phyloP scores from a whole-genome alignment of 2,888 invertebrate species.

The Oligia strigilis region DNA sequence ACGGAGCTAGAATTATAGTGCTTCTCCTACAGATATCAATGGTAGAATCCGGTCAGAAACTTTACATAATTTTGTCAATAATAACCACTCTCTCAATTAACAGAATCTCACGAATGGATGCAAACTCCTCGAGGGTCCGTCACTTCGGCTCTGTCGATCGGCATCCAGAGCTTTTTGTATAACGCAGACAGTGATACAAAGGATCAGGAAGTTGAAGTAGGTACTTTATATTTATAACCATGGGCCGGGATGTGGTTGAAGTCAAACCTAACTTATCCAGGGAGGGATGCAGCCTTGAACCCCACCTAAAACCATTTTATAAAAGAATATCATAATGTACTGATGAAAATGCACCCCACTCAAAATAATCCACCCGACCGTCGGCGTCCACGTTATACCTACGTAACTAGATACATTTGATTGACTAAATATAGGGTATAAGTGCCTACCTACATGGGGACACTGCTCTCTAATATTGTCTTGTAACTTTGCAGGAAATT shows the following conservation, averaged over 20 bases:
- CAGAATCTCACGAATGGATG: slow-evolving; percentile 87
- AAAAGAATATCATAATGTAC: neutral
- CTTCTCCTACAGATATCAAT: no score
- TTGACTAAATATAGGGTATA: neutral
- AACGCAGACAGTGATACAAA: slow-evolving; percentile 77
- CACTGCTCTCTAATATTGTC: neutral
- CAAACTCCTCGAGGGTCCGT: slow-evolving; percentile 83
- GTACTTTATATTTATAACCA: neutral
- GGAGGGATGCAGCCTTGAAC: no score
- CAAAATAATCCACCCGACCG: neutral
- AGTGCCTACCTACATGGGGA: neutral
- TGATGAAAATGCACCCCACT: neutral
- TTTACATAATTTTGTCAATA: neutral
- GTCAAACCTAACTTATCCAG: neutral
- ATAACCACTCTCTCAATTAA: neutral
- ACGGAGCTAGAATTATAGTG: no score
- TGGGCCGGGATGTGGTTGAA: neutral
- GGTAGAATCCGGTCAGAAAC: neutral
- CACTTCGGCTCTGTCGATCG: slow-evolving; percentile 83
- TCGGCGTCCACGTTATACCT: neutral
- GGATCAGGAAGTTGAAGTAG: slow-evolving; percentile 82
- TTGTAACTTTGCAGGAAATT: slow-evolving; percentile 71
- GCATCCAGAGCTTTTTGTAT: slow-evolving; percentile 80
- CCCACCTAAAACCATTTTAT: no score
- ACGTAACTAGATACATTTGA: neutral